Base-by-base conservation (phyloP, 2,888 invertebrate species). In the Shargacucullia verbasci region DNA sequence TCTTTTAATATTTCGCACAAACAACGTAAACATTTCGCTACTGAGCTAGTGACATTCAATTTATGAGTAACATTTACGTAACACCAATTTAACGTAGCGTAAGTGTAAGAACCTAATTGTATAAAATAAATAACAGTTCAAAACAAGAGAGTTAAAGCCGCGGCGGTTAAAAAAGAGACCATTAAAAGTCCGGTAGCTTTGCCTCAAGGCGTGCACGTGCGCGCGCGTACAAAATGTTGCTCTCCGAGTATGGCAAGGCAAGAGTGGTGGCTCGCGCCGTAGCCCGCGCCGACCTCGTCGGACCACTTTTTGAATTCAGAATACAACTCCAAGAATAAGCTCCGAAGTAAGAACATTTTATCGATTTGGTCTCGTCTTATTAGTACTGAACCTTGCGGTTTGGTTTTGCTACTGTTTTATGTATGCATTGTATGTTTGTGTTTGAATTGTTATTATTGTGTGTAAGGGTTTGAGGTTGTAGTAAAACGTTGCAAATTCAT, bases 201-300 rank as follows among this genome's bases (percentile, higher is more conserved):
- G 90, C 89, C 88, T 71, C 80, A 72, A 82, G 91, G 82, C 67
- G 45, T 90, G 86, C 92, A 91, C 91, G 91, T 90, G 91, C 91
- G 87, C 75, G 38, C 47, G 62, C 62, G 73, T 67, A 56, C 65
- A 61, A 78, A 83, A 83, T 83, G 80, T 74, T 76, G 83, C 75
- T 75, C 70, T 69, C 78, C 81, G 62, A 76, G 80, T 81, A 85
- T 77, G 83, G 84, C 46, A 55, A 39, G 59, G 59, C 50, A 49
- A 39, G 53, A 52, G 54, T 63, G 59, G 76, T 76, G 83, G 81
- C 84, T 80, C 82, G 84, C 79, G 82, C 82, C 79, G 68, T 33
- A 2, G 82, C 80, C 72, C 78, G 78, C 80, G 81, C 76, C 81
- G 75, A 87, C 80, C 91, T 83, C 73, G 92, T 86, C 82, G 58